Evolutionary conservation across 2,797 vertebrate species (phyloP), one percentile per base, ranked within the genome.

Genomic region (Argyrosomus regius): DNA sequence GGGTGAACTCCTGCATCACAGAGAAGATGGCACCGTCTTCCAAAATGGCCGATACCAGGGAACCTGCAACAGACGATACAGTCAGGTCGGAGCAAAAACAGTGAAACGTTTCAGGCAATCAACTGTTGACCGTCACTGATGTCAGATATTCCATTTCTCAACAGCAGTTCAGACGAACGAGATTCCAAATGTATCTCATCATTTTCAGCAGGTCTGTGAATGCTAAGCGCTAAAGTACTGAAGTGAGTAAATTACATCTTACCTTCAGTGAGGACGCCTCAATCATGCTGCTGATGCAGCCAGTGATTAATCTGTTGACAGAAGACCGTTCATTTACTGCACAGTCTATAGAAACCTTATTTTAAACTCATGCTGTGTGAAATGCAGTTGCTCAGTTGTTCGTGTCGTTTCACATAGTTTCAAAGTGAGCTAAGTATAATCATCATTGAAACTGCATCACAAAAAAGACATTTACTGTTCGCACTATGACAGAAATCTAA

Each of bases 371-470:
- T 39, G 35, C 8, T 35, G 31, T 4, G 1, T 0, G 9, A 14
- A 56, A 71, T 17, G 79, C 82, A 84, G 90, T 89, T 90, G 26
- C 94, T 96, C 95, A 95, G 95, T 11, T 14, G 86, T 95, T 95
- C 17, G 0, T 90, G 45, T 86, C 78, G 85, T 96, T 95, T 96
- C 95, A 96, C 93, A 94, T 86, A 0, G 90, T 75, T 4, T 96
- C 95, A 96, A 95, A 96, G 95, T 96, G 95, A 96, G 95, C 95
- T 95, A 95, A 94, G 93, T 89, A n/a, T 88, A 63, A 87, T 92
- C 94, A 95, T 96, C 95, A 95, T 17, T 6, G 94, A 49, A 92
- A 93, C 85, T 65, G 74, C 80, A 72, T 43, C n/a, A 56, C 1
- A 0, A n/a, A n/a, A 20, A 3, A 2, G 1, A 46, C 0, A 2